Base-by-base conservation (phyloP, 2,113 vertebrate species). In the Neotoma lepida region DNA sequence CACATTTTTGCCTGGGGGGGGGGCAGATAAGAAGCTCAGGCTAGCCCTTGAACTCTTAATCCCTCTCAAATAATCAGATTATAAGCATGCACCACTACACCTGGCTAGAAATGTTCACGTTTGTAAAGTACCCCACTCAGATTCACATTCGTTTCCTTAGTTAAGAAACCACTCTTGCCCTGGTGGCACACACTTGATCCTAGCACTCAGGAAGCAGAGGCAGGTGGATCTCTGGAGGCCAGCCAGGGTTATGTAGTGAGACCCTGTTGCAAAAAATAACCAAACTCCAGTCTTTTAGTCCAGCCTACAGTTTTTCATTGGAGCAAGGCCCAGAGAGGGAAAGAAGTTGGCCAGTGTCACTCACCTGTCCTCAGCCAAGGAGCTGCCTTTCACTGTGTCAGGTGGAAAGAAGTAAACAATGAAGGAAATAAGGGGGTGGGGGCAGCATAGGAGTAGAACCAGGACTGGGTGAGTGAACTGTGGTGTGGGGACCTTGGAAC, bases 141-240 rank as follows among this genome's bases (percentile, higher is more conserved):
- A 78, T 88, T 90, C 64, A 76, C 15, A 58, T 94, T 81, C 13
- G 63, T 92, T 90, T 88, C 39, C 44, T 89, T 89, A 70, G n/a
- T 80, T 86, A 85, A 81, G 71, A 94, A 88, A 92, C 30, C n/a
- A 70, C 64, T 87, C 33, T 68, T 86, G 64, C 18, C 10, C 1
- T 56, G 77, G 46, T 78, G 15, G 49, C n/a, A 2, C 64, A 86
- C 1, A 24, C 63, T 64, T 46, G 44, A 85, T n/a, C 9, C 61
- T 20, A 68, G 81, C 39, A 44, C 26, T 58, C 78, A 35, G 39
- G 56, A 84, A 61, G 13, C 58, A 64, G 58, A 46, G 26, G 9
- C 58, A 85, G 44, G 84, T 49, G 33, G 17, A 4, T 51, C 63
- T 49, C 44, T 68, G 9, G 9, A 86, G 63, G 44, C 63, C 41